These are phyloP conservation scores for Apis cerana DNA, from an alignment of 1,140 invertebrate species.

Conservation along the genomic window DNA sequence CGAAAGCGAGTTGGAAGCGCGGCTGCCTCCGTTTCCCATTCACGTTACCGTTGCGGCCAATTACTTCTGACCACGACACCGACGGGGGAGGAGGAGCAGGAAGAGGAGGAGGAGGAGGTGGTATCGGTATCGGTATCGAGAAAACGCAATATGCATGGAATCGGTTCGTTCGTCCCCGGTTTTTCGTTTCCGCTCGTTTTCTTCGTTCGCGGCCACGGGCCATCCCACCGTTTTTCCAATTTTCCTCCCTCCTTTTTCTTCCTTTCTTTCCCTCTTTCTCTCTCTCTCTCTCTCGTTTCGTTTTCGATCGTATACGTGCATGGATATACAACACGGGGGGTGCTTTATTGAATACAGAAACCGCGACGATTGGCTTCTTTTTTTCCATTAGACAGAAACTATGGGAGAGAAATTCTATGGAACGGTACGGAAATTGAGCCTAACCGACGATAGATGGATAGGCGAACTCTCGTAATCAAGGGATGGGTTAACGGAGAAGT, in stretches of 20 bases:
- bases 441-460: conserved; percentile 12
- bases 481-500: background rate
- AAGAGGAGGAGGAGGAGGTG: too few relatives aligned
- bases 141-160: conserved; percentile 41
- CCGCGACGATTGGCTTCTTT: conserved; percentile 50
- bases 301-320: background rate
- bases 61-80: conserved; percentile 46
- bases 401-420: background rate
- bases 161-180: background rate
- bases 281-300: background rate
- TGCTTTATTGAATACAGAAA: conserved; percentile 44
- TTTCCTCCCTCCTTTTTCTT: background rate
- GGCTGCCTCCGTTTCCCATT: conserved; percentile 29
- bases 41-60: conserved; percentile 50
- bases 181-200: background rate
- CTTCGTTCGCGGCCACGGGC: conserved; percentile 24
- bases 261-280: background rate
- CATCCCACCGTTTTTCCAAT: conserved; percentile 1
- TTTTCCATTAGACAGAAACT: conserved; percentile 21
- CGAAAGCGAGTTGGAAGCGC: conserved; percentile 25
- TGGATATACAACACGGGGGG: too few relatives aligned
- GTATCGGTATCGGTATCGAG: conserved; percentile 16
- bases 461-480: background rate
- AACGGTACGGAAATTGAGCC: conserved; percentile 29
- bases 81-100: background rate